Conservation (phyloP, 2,888 invertebrate species). For the Agonopterix subpropinquella region DNA sequence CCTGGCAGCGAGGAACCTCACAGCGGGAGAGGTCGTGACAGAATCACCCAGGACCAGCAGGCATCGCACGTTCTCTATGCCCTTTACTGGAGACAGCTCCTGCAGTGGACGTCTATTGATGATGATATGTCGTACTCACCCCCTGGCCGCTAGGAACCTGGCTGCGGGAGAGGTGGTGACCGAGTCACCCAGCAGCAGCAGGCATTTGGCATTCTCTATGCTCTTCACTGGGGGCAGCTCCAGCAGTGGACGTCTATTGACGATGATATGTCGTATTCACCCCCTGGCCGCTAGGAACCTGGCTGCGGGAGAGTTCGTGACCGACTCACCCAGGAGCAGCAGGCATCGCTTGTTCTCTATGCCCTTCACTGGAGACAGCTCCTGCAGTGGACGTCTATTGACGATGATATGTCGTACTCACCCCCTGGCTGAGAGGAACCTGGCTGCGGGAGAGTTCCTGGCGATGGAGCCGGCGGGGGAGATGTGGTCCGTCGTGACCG, state of each 20-base stretch:
- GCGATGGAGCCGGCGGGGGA: constrained; percentile 99
- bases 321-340: constrained; percentile 94
- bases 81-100: too few species aligned
- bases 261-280: constrained; percentile 46
- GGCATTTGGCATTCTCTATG: constrained; percentile 84
- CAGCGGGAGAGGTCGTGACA: too few species aligned
- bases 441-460: constrained; percentile 93
- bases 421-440: constrained; percentile 85
- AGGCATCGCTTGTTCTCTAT: constrained; percentile 85
- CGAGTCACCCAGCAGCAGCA: constrained; percentile 94
- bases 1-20: too few species aligned
- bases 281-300: constrained; percentile 84
- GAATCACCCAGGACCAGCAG: too few species aligned
- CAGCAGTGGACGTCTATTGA: constrained; percentile 17
- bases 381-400: constrained; percentile 18
- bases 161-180: constrained; percentile 98
- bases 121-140: constrained; percentile 60
- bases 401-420: constrained; percentile 28
- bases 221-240: constrained; percentile 77
- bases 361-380: constrained; percentile 75
- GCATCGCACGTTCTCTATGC: too few species aligned
- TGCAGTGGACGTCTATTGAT: not conserved
- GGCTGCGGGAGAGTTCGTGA: constrained; percentile 97
- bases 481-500: constrained; percentile 99
- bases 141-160: constrained; percentile 82